These are phyloP conservation scores for Patella depressa DNA, from an alignment of 2,888 invertebrate species.

Conservation along the genomic window DNA sequence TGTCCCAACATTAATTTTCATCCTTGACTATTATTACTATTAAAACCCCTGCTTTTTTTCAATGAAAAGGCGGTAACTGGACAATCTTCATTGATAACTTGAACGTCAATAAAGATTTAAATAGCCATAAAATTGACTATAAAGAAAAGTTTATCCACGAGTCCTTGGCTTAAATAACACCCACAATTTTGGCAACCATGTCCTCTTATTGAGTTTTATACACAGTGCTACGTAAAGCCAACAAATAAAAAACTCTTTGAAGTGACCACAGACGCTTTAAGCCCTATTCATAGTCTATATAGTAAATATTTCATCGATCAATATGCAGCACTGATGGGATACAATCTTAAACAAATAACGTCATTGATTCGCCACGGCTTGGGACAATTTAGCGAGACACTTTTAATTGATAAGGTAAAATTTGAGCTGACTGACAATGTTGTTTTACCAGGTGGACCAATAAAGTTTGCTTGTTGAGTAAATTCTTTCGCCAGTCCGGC, in stretches of 20 bases:
- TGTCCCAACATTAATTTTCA: too few species aligned
- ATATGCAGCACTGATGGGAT: neutral
- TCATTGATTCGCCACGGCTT: neutral
- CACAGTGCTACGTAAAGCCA: neutral
- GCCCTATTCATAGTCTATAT: neutral
- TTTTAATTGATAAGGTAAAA: slow-evolving; percentile 9
- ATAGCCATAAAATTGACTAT: too few species aligned
- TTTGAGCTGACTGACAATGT: slow-evolving; percentile 7
- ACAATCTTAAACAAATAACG: slow-evolving; percentile 1
- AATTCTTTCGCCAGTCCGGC: neutral
- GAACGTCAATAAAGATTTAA: too few species aligned
- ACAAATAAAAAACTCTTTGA: slow-evolving; percentile 1
- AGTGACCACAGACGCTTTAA: neutral
- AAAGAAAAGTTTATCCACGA: too few species aligned
- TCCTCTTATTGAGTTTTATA: too few species aligned
- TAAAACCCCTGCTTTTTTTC: too few species aligned
- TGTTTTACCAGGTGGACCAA: slow-evolving; percentile 7
- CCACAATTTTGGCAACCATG: too few species aligned
- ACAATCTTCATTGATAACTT: too few species aligned
- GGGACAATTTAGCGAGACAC: neutral
- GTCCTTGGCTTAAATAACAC: too few species aligned
- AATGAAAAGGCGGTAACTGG: too few species aligned
- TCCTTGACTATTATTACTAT: too few species aligned
- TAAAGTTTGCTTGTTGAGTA: slow-evolving; percentile 4
- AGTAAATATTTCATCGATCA: neutral